Base-by-base conservation (phyloP, 2,888 invertebrate genomes). In the Philaethria dido region DNA sequence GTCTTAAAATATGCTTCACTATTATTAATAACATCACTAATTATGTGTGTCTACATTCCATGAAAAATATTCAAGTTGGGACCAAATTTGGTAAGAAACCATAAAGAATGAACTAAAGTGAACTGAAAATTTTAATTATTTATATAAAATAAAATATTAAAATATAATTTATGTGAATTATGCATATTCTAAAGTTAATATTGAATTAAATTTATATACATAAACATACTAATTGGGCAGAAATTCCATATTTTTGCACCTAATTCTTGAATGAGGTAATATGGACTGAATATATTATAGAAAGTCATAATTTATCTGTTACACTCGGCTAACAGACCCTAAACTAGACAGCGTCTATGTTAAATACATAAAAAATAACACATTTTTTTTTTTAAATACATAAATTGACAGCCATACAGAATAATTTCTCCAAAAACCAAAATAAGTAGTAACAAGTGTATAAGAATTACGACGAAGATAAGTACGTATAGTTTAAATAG, bases 1-100 rank as follows among this genome's bases (percentile, higher is more conserved):
- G 33, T 54, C 62, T 50, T 25, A 42, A 62, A 50, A 39, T 42
- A 39, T 39, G n/a, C 33, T 25, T 39, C 16, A 1, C 13, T 14
- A 45, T 60, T 50, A 52, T 52, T 52, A 16, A 52, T 5, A 52
- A 52, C 16, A 57, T n/a, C 4, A 22, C 22, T 57, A 57, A 57
- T 57, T 42, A 57, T 57, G 42, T 52, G 25, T 57, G 57, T 42
- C 11, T 42, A 57, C 42, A 22, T 57, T 42, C 57, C 57, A 42
- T 57, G 42, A 57, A 57, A 57, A 57, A 42, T 57, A 57, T 42
- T 57, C 55, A n/a, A n/a, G n/a, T 3, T 4, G 4, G n/a, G 16
- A 11, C n/a, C n/a, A 29, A 11, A 39, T 3, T 16, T n/a, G 52
- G 16, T 16, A 11, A 13, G 5, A 16, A 11, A 52, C 16, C 16